phyloP scores from a whole-genome alignment of 1,140 invertebrate genomes.

The Formica selysi region DNA sequence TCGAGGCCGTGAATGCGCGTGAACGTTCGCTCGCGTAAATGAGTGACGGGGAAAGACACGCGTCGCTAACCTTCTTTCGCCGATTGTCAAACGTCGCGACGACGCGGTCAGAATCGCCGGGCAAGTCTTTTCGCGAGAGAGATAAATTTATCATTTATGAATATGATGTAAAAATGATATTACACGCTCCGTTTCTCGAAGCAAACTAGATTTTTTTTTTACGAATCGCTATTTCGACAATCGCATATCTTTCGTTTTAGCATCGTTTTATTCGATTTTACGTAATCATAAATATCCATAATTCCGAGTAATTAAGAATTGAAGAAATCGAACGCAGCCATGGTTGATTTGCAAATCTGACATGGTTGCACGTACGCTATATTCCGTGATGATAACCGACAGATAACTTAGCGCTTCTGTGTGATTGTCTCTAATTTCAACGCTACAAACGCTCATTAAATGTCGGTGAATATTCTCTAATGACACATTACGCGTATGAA shows the following conservation, averaged over 20 bases:
- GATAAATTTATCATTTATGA: constrained; percentile 55
- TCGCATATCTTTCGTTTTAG: not conserved
- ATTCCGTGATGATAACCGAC: constrained; percentile 10
- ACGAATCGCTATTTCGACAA: not conserved
- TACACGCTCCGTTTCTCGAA: not conserved
- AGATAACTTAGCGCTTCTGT: not conserved
- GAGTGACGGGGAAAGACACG: too few relatives aligned
- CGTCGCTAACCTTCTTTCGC: not conserved
- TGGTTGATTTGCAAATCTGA: constrained; percentile 48
- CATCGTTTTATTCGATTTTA: not conserved
- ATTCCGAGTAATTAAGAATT: not conserved
- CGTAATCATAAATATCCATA: constrained; percentile 24
- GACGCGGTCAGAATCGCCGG: not conserved
- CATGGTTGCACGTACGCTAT: constrained; percentile 9
- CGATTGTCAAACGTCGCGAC: not conserved
- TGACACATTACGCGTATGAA: too few relatives aligned
- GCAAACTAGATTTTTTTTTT: not conserved
- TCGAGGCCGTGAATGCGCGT: not conserved
- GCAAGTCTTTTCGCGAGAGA: not conserved
- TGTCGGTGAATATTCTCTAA: too few relatives aligned
- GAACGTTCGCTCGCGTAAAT: not conserved
- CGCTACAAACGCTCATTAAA: not conserved
- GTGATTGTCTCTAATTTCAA: not conserved
- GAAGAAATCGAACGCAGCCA: constrained; percentile 30
- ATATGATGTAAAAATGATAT: not conserved